Conservation (phyloP, 2,888 invertebrate genomes). For the Chloroclysta siterata region DNA sequence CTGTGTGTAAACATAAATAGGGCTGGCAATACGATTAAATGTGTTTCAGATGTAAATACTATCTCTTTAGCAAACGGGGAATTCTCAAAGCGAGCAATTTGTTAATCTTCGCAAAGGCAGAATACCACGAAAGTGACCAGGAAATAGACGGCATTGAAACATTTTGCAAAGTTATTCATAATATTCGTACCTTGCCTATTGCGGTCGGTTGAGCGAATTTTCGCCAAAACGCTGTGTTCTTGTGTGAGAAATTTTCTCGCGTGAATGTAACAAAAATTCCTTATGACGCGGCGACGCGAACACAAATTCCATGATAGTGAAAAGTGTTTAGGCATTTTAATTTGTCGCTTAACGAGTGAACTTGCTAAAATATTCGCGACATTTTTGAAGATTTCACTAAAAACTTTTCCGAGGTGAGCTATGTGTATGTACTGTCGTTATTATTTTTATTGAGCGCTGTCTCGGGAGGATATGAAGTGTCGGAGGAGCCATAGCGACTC, state of each 20-base stretch:
- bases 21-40: conserved; percentile 12
- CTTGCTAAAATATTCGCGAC: conserved; percentile 41
- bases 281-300: conserved; percentile 55
- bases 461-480: conserved; percentile 59
- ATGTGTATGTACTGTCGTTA: conserved; percentile 56
- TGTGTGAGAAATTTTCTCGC: conserved; percentile 65
- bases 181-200: conserved; percentile 45
- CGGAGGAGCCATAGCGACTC: conserved; percentile 54
- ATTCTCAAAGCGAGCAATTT: conserved; percentile 62
- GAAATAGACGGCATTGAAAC: conserved; percentile 48
- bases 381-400: conserved; percentile 42
- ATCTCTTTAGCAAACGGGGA: conserved; percentile 33
- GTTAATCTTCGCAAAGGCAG: conserved; percentile 61
- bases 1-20: conserved; percentile 11
- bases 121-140: conserved; percentile 49
- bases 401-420: conserved; percentile 47
- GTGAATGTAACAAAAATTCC: conserved; percentile 74
- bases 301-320: conserved; percentile 56
- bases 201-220: conserved; percentile 32
- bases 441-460: conserved; percentile 64
- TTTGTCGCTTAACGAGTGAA: conserved; percentile 50
- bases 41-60: conserved; percentile 19
- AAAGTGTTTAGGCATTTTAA: conserved; percentile 60
- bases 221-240: conserved; percentile 60
- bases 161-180: conserved; percentile 52